A percentile compares a stretch with the other conserved stretches of the same genome.
These are phyloP conservation scores for Drosophila buzzatii DNA, from an alignment of 2,888 invertebrate species.

Conservation along the genomic window DNA sequence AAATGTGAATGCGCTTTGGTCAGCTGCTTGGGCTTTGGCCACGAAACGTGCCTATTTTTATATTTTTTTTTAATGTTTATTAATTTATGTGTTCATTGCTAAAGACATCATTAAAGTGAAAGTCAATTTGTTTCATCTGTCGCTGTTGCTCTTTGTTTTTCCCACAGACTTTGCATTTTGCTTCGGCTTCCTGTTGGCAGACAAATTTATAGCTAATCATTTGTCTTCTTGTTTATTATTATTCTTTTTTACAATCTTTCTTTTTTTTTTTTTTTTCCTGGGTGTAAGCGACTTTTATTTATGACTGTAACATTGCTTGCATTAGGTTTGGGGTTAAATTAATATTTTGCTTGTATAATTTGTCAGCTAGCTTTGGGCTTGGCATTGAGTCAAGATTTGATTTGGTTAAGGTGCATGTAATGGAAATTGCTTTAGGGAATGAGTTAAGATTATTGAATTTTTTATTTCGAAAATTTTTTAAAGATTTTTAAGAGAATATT, in stretches of 20 bases:
- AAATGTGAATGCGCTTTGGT: conserved; percentile 54
- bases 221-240: conserved; percentile 49
- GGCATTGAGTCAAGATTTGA: not conserved
- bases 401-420: not conserved
- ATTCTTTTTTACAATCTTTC: not conserved
- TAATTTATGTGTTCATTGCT: conserved; percentile 68
- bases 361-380: conserved; percentile 36
- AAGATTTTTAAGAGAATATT: no score
- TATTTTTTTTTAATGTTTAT: conserved; percentile 41
- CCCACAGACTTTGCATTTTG: conserved; percentile 17
- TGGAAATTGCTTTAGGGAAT: not conserved
- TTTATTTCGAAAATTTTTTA: no score
- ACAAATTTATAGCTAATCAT: conserved; percentile 63
- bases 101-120: conserved; percentile 75
- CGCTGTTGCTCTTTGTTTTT: conserved; percentile 37
- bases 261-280: conserved; percentile 1
- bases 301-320: conserved; percentile 40
- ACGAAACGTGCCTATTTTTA: not conserved
- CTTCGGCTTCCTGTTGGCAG: conserved; percentile 22
- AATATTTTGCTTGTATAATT: conserved; percentile 53
- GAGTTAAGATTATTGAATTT: not conserved
- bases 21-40: conserved; percentile 15
- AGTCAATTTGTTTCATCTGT: conserved; percentile 64
- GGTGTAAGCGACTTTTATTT: conserved; percentile 58
- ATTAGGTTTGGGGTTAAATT: conserved; percentile 57